Percentiles rank a stretch among this genome's conserved stretches.
Evolutionary conservation across 2,113 vertebrate species (phyloP).

Genomic region (Empidonax alnorum): DNA sequence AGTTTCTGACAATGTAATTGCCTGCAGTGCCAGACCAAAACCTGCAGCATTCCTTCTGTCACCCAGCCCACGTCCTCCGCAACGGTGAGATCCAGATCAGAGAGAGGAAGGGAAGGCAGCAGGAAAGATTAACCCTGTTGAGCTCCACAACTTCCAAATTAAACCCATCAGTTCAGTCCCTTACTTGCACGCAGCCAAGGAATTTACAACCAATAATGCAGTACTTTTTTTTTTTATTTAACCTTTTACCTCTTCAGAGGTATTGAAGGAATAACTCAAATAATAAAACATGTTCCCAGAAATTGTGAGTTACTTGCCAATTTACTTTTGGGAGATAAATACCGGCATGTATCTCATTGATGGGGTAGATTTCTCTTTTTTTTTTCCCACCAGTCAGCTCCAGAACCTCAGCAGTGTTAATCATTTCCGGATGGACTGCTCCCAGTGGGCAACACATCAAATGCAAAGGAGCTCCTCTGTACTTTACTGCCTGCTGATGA

Average conservation of each 20-base stretch:
- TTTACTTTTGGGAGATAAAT: conserved; percentile 6
- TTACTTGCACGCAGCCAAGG: not conserved
- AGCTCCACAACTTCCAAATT: not conserved
- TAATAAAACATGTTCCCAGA: not conserved
- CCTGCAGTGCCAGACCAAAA: not conserved
- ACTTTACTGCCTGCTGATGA: not conserved
- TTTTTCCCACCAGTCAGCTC: not conserved
- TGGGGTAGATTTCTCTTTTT: not conserved
- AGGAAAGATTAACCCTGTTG: not conserved
- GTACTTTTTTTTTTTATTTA: not conserved
- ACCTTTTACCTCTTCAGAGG: not conserved
- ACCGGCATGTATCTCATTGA: not conserved
- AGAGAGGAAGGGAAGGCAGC: not conserved
- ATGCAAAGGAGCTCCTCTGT: not conserved
- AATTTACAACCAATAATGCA: not conserved
- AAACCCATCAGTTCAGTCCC: not conserved
- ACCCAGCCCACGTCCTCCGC: not conserved
- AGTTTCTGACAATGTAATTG: not conserved
- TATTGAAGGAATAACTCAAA: not conserved
- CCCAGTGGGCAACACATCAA: not conserved
- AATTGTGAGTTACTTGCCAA: not conserved
- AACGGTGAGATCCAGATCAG: not conserved
- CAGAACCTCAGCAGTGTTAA: not conserved
- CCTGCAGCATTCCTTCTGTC: not conserved
- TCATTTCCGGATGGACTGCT: not conserved